Base-by-base conservation (phyloP, 2,797 vertebrate genomes). In the Hoplostethus atlanticus region DNA sequence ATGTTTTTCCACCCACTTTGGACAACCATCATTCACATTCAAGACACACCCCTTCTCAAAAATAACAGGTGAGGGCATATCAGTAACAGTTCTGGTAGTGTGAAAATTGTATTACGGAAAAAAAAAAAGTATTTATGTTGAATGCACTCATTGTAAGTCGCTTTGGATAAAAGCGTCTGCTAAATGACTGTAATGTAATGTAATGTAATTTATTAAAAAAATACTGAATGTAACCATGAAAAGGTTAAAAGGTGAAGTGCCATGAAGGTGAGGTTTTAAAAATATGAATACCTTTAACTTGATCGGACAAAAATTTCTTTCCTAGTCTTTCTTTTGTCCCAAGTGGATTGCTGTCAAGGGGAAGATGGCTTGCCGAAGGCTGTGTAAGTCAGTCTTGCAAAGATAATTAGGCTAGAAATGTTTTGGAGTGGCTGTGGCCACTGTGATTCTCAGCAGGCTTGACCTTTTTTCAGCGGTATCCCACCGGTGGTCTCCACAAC, bases 51-150 rank as follows among this genome's bases (percentile, higher is more conserved):
- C 58, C 56, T 63, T 5, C n/a, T 1, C 38, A 42, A 51, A 70
- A 80, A 77, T 36, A 72, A 6, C 55, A 90, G 89, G 89, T 93
- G 69, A 92, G 91, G 6, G 58, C 16, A 60, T 63, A 28, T 6
- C 73, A 2, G 36, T 52, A 65, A 58, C 5, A 67, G 10, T 15
- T 67, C 1, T 63, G 4, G 2, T 15, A 58, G 1, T 38, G n/a
- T 68, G 8, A 5, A 52, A 48, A 51, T 52, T 17, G 10, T 21
- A 11, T n/a, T 12, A 25, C 8, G 60, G 6, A 34, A 30, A 25
- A 60, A 40, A 54, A 60, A 44, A 15, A 47, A 30, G 7, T 13
- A 40, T 63, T 17, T 6, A 21, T 21, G n/a, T 40, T 11, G 40
- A 30, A 25, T 6, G 46, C 9, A 36, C n/a, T n/a, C n/a, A n/a